Conservation (phyloP, 2,113 vertebrate genomes). For the Lucifuga dentata region DNA sequence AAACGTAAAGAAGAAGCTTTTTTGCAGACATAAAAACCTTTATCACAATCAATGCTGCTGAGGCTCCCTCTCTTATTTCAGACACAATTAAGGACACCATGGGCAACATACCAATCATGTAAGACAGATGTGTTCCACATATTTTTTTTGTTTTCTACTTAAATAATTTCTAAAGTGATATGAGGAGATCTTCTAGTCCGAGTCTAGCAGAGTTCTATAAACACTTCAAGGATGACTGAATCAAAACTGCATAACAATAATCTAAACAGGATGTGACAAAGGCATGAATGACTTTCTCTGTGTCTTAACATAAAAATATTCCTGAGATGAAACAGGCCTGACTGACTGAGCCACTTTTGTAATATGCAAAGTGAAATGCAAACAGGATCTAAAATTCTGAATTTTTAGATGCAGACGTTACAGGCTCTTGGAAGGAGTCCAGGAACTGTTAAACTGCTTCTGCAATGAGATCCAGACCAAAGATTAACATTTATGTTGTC, state of each 20-base stretch:
- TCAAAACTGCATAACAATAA: conserved; percentile 37
- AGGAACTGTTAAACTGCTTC: conserved; percentile 8
- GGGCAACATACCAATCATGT: no score
- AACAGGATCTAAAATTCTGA: not conserved
- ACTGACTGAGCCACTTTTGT: conserved; percentile 41
- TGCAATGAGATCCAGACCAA: conserved; percentile 18
- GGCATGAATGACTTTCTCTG: conserved; percentile 22
- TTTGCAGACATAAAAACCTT: no score
- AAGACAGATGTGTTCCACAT: no score
- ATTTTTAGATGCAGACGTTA: conserved; percentile 9
- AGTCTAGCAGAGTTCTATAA: conserved; percentile 34
- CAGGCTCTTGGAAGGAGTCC: not conserved
- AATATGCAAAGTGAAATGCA: conserved; percentile 30
- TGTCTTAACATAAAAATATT: conserved; percentile 41
- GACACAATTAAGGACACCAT: no score
- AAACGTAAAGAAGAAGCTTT: no score
- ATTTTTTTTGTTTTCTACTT: no score
- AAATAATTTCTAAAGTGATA: not conserved
- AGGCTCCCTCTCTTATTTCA: no score
- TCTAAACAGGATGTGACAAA: conserved; percentile 46
- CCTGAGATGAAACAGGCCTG: conserved; percentile 21
- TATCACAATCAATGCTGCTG: no score
- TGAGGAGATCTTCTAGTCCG: conserved; percentile 12
- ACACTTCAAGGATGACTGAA: conserved; percentile 22
- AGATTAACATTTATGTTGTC: conserved; percentile 27